phyloP scores from a whole-genome alignment of 1,140 invertebrate species.

The Sminthurinus signatus region DNA sequence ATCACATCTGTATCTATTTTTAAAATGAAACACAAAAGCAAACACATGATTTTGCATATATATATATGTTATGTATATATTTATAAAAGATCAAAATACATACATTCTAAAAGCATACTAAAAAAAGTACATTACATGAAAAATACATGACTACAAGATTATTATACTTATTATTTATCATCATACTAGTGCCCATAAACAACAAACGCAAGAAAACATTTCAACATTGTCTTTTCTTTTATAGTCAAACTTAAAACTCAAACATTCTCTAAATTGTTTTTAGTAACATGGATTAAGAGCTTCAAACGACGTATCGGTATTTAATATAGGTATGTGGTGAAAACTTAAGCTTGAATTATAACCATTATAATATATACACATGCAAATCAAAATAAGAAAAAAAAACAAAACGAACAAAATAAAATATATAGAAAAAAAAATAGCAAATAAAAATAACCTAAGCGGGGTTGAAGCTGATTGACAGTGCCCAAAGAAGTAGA shows the following conservation, averaged over 20 bases:
- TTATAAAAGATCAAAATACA: background rate
- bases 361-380: background rate
- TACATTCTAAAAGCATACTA: no score
- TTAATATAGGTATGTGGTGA: no score
- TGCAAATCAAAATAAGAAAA: background rate
- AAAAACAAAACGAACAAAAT: background rate
- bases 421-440: background rate
- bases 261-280: no score
- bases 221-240: background rate
- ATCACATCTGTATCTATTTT: no score
- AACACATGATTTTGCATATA: background rate
- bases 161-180: background rate
- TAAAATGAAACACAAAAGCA: background rate
- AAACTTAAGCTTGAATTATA: no score
- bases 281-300: no score
- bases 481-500: background rate
- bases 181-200: no score
- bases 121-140: background rate
- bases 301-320: no score
- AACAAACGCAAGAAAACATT: slow-evolving; percentile 1
- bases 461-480: background rate
- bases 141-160: background rate
- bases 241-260: background rate
- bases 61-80: background rate
- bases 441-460: background rate